These are phyloP conservation scores for Phaenicophaeus curvirostris DNA, from an alignment of 2,797 vertebrate genomes.

Conservation along the genomic window DNA sequence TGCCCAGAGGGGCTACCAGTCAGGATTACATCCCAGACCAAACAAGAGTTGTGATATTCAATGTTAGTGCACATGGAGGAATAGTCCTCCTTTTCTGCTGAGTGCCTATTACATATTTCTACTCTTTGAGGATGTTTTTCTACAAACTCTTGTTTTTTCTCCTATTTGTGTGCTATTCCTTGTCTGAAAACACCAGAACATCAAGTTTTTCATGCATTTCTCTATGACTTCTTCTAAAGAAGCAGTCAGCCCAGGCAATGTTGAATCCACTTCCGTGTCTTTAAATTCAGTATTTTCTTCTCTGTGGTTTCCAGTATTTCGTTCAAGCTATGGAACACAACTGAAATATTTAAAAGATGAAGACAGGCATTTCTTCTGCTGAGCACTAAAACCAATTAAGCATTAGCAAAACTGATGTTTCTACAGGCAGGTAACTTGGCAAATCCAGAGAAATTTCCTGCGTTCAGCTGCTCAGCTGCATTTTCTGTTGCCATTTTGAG, in stretches of 20 bases:
- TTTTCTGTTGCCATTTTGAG: background rate
- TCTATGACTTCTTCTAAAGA: conserved; percentile 68
- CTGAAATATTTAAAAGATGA: conserved; percentile 72
- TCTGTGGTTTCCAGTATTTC: conserved; percentile 69
- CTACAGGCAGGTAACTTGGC: conserved; percentile 80
- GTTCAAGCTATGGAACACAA: conserved; percentile 84
- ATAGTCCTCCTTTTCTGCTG: conserved; percentile 51
- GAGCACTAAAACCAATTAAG: conserved; percentile 50
- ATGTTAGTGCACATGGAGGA: conserved; percentile 36
- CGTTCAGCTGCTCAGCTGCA: background rate
- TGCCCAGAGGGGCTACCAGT: conserved; percentile 68
- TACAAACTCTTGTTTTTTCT: conserved; percentile 72
- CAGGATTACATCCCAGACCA: conserved; percentile 72
- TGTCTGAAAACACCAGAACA: conserved; percentile 78
- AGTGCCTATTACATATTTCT: conserved; percentile 77
- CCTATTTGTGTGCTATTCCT: conserved; percentile 48
- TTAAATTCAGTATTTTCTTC: conserved; percentile 63
- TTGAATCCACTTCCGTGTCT: conserved; percentile 75
- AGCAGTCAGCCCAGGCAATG: conserved; percentile 70
- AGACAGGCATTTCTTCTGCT: conserved; percentile 76
- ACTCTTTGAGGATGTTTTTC: conserved; percentile 76
- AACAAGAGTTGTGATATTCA: conserved; percentile 69
- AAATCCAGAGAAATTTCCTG: background rate
- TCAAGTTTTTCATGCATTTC: conserved; percentile 72
- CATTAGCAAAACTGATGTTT: conserved; percentile 73